Percentiles rank a stretch among this genome's conserved stretches.
These are phyloP conservation scores for Gadopsis marmoratus DNA, from an alignment of 2,797 vertebrate species.

Conservation along the genomic window DNA sequence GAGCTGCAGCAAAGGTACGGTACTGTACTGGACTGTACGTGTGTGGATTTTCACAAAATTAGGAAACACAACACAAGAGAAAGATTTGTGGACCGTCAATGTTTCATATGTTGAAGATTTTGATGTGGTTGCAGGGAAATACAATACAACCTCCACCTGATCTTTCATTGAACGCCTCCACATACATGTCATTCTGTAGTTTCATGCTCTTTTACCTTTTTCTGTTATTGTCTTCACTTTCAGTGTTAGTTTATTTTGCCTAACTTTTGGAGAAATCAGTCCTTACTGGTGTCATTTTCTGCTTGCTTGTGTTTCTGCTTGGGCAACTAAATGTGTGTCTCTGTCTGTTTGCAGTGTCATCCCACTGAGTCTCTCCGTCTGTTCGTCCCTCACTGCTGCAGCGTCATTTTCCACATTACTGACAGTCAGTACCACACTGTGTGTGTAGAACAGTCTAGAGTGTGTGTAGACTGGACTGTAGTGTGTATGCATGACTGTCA, in stretches of 20 bases:
- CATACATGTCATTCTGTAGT: neutral
- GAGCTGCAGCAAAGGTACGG: slow-evolving; percentile 94
- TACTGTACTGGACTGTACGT: neutral
- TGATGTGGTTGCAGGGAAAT: neutral
- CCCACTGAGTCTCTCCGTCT: slow-evolving; percentile 94
- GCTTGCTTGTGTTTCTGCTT: slow-evolving; percentile 20
- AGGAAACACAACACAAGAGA: neutral
- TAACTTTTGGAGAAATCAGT: neutral
- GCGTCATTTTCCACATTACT: slow-evolving; percentile 92
- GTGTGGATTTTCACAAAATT: neutral
- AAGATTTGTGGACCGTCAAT: neutral
- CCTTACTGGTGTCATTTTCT: slow-evolving; percentile 9
- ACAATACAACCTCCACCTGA: neutral
- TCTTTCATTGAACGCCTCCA: neutral
- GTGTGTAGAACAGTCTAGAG: slow-evolving; percentile 5
- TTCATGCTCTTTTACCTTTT: neutral
- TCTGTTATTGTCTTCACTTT: neutral
- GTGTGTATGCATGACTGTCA: slow-evolving; percentile 24
- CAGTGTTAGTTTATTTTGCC: neutral
- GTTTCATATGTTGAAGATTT: neutral
- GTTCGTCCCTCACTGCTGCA: slow-evolving; percentile 96
- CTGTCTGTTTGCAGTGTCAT: slow-evolving; percentile 87
- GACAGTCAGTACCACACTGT: slow-evolving; percentile 90
- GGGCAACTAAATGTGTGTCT: slow-evolving; percentile 39
- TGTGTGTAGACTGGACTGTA: slow-evolving; percentile 13